Evolutionary conservation across 2,113 vertebrate genomes (phyloP), one percentile per base, ranked within the genome.

Genomic region (Epinephelus moara): DNA sequence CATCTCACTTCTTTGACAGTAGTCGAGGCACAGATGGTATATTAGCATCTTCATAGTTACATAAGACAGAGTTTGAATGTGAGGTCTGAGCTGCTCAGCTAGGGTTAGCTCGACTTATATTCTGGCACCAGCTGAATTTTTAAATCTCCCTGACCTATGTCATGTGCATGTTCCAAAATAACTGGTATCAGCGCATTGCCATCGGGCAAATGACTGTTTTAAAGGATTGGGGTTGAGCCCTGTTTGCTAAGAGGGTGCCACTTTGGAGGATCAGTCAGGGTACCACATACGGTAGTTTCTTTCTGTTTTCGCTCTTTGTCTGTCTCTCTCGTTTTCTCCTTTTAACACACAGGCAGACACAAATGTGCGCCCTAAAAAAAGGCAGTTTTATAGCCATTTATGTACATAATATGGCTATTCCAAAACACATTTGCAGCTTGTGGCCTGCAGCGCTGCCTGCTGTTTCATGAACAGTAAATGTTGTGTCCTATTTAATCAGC

Each of bases 381-480:
- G 57, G 4, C 23, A 10, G 15, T 61, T 67, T 56, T 27, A 78
- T 13, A 33, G 62, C 15, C 18, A 53, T 60, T 52, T 42, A 23
- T 68, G 40, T 45, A 14, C 12, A 72, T 13, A 52, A 47, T 60
- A 21, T 55, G 33, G 13, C 23, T 21, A 8, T n/a, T 69, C 3
- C 49, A 52, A 47, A 21, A 52, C 64, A 25, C 19, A 50, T 87
- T 57, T 23, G 37, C 55, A 68, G 49, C 45, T 68, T 59, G 18
- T 42, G 4, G 21, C 69, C 56, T 21, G 59, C 71, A 50, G 81
- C 2, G 17, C n/a, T 77, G 37, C 61, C 67, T 50, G 79, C 68
- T 78, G 69, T 63, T 81, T 86, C 62, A 79, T 75, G 23, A 70
- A 55, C n/a, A 67, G 2, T 66, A 60, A 60, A 69, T 47, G 49